Conservation (phyloP, 2,797 vertebrate genomes). For the Gymnopithys bicolor region DNA sequence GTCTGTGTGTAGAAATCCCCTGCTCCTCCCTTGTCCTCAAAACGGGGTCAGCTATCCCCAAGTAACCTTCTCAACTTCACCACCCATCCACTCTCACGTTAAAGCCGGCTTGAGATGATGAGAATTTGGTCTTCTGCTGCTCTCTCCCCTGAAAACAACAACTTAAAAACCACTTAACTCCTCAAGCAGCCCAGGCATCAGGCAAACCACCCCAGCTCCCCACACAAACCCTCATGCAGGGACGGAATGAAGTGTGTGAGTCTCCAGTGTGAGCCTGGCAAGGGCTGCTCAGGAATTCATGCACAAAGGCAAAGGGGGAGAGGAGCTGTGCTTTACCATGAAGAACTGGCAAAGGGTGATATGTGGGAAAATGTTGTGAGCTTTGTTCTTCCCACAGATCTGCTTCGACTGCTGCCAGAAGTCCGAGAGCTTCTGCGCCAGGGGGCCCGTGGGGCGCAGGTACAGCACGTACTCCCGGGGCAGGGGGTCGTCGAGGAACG, state of each 20-base stretch:
- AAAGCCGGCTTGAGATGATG: neutral
- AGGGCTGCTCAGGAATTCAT: neutral
- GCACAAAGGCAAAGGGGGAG: neutral
- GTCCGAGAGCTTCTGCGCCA: conserved; percentile 93
- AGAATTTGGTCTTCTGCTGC: neutral
- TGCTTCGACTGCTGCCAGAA: conserved; percentile 97
- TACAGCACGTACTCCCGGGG: conserved; percentile 97
- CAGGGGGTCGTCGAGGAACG: conserved; percentile 92
- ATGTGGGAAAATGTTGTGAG: conserved; percentile 99
- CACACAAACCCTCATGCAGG: neutral
- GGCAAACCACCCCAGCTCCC: neutral
- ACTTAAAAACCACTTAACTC: neutral
- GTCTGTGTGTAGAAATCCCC: neutral
- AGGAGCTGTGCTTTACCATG: conserved; percentile 83
- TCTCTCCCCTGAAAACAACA: neutral
- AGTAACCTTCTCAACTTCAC: neutral
- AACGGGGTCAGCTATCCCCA: neutral
- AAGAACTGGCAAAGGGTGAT: conserved; percentile 99
- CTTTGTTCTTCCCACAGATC: conserved; percentile 97
- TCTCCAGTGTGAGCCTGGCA: neutral
- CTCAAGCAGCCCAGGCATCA: neutral
- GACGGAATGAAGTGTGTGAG: rapidly evolving
- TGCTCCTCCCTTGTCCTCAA: neutral
- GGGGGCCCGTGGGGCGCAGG: conserved; percentile 91
- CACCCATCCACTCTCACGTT: neutral